Evolutionary conservation across 2,888 invertebrate genomes (phyloP).

Genomic region (Eupithecia inturbata): DNA sequence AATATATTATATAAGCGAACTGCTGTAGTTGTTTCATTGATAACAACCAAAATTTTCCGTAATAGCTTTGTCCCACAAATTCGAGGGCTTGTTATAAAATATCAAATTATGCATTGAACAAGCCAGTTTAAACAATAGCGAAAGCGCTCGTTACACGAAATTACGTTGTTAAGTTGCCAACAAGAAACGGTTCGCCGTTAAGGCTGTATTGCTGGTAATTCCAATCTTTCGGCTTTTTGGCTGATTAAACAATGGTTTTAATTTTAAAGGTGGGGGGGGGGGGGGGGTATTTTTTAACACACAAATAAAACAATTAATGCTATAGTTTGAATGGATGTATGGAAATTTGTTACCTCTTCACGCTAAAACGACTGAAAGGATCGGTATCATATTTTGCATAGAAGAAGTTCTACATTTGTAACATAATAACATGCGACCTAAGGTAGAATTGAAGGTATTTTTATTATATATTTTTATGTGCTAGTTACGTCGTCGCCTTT

Average conservation of each 20-base stretch:
- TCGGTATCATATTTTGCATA: neutral
- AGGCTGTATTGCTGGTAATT: constrained; percentile 2
- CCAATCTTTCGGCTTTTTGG: neutral
- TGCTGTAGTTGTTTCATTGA: neutral
- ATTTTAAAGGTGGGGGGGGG: neutral
- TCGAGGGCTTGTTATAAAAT: constrained; percentile 15
- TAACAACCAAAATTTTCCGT: neutral
- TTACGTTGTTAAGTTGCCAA: constrained; percentile 9
- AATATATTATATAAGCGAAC: neutral
- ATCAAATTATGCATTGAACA: constrained; percentile 13
- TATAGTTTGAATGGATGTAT: neutral
- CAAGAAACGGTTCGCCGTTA: neutral
- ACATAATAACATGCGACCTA: no score
- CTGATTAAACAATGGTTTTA: neutral
- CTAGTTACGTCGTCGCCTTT: no score
- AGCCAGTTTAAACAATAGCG: constrained; percentile 12
- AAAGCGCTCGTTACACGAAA: constrained; percentile 11
- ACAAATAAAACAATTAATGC: neutral
- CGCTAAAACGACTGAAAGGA: neutral
- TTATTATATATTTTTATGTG: no score
- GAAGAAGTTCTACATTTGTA: neutral
- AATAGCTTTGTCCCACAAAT: neutral
- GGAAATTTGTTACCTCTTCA: neutral
- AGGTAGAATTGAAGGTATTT: no score
- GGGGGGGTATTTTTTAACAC: no score